phyloP scores from a whole-genome alignment of 2,797 vertebrate genomes.

The Mormyrops attenuatus region DNA sequence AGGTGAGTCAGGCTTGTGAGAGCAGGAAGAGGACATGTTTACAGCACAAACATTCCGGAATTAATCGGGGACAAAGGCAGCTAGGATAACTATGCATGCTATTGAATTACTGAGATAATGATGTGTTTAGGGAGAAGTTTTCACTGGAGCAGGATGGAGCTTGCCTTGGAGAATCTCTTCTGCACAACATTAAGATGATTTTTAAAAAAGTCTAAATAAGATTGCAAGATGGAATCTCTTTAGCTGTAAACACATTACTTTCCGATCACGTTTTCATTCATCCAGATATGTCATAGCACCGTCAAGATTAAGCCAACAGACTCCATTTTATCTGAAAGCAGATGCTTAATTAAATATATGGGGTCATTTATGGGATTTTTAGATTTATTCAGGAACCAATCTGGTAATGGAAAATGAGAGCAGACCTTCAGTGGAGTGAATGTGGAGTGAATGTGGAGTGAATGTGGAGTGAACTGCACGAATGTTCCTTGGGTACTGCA shows the following conservation, averaged over 20 bases:
- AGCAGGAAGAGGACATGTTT: neutral
- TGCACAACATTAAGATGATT: neutral
- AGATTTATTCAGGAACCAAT: neutral
- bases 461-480: neutral
- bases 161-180: neutral
- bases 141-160: neutral
- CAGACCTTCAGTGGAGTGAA: neutral
- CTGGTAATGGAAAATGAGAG: neutral
- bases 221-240: neutral
- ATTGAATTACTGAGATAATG: neutral
- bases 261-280: neutral
- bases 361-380: neutral
- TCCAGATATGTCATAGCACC: neutral
- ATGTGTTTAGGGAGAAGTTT: slow-evolving; percentile 8
- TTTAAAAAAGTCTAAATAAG: neutral
- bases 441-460: neutral
- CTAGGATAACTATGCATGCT: neutral
- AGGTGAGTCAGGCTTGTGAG: neutral
- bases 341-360: neutral
- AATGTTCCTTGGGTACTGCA: neutral
- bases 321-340: neutral
- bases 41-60: neutral
- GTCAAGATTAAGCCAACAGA: neutral
- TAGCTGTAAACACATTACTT: neutral
- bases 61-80: neutral